phyloP scores from a whole-genome alignment of 2,113 vertebrate species.

The Grus americana region DNA sequence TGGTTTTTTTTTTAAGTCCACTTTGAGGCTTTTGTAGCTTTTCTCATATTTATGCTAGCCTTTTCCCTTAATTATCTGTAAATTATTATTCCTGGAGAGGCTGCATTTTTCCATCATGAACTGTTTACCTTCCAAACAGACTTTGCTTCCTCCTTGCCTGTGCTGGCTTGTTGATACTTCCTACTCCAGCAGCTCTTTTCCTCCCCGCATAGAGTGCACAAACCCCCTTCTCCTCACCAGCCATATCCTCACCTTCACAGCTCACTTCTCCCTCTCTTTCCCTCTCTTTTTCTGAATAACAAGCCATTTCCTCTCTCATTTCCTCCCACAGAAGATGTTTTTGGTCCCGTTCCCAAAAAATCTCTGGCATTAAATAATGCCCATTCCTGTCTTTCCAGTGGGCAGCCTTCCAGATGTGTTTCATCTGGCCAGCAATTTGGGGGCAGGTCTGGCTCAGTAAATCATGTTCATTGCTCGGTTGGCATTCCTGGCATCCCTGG shows the following conservation, averaged over 20 bases:
- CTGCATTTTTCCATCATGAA: slow-evolving; percentile 37
- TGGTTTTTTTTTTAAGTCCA: not conserved
- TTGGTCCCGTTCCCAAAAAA: slow-evolving; percentile 80
- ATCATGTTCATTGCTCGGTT: not conserved
- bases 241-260: slow-evolving; percentile 61
- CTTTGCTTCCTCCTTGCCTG: slow-evolving; percentile 67
- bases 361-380: slow-evolving; percentile 72
- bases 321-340: slow-evolving; percentile 82
- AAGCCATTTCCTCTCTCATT: slow-evolving; percentile 82
- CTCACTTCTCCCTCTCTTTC: slow-evolving; percentile 60
- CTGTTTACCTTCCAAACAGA: slow-evolving; percentile 62
- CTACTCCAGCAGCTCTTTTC: slow-evolving; percentile 19
- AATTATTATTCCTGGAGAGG: slow-evolving; percentile 69
- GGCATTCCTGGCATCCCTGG: not conserved
- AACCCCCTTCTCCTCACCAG: not conserved
- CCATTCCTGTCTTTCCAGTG: slow-evolving; percentile 70
- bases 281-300: slow-evolving; percentile 71
- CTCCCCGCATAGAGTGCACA: not conserved
- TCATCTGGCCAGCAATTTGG: slow-evolving; percentile 12
- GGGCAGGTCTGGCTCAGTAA: slow-evolving; percentile 11
- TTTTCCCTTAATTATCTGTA: slow-evolving; percentile 73
- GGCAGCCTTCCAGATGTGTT: slow-evolving; percentile 76
- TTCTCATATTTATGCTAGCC: slow-evolving; percentile 48
- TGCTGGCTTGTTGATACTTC: slow-evolving; percentile 53
- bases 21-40: slow-evolving; percentile 47